A percentile compares a stretch with the other conserved stretches of the same genome.
Evolutionary conservation across 2,888 invertebrate genomes (phyloP).

Genomic region (Acrobasis repandana): DNA sequence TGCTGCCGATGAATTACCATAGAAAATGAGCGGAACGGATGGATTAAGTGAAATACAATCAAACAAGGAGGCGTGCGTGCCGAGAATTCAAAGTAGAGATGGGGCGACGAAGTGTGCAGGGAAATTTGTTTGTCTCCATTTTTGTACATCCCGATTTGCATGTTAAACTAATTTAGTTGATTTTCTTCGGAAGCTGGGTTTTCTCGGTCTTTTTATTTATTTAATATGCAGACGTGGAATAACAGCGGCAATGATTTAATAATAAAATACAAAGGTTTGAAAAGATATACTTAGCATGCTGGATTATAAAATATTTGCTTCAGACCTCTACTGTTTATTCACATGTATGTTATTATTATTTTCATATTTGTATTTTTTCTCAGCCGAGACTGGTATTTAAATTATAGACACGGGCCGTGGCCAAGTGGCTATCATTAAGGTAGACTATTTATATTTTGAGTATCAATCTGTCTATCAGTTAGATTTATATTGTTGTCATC

Average conservation of each 20-base stretch:
- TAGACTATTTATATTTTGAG: too few relatives aligned
- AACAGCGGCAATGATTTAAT: background rate
- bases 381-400: too few relatives aligned
- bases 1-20: constrained; percentile 75
- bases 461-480: too few relatives aligned
- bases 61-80: constrained; percentile 69
- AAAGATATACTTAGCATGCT: background rate
- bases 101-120: constrained; percentile 44
- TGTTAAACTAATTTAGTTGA: constrained; percentile 38
- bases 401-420: too few relatives aligned
- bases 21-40: constrained; percentile 76
- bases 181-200: constrained; percentile 33
- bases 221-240: background rate
- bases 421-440: too few relatives aligned
- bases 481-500: too few relatives aligned
- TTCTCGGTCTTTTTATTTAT: constrained; percentile 30
- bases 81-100: constrained; percentile 57
- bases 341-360: too few relatives aligned
- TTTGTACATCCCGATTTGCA: constrained; percentile 42
- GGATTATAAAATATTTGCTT: background rate
- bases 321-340: too few relatives aligned
- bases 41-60: constrained; percentile 78
- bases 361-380: too few relatives aligned
- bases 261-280: background rate
- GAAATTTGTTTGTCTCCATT: constrained; percentile 52